These are phyloP conservation scores for Bombus confusus DNA, from an alignment of 1,140 invertebrate species.

Conservation along the genomic window DNA sequence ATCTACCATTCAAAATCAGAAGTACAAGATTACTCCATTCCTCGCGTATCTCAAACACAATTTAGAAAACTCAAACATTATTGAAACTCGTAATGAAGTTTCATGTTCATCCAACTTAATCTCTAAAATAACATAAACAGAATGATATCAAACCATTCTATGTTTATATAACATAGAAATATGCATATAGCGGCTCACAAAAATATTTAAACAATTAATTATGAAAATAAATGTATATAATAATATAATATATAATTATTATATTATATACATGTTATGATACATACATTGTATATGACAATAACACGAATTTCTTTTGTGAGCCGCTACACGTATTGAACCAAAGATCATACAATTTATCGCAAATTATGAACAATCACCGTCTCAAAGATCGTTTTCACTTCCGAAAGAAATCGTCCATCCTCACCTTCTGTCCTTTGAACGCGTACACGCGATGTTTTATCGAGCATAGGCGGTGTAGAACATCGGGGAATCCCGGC, in stretches of 20 bases:
- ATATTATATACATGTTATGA: too few relatives aligned
- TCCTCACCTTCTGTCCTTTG: not conserved
- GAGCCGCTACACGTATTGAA: too few relatives aligned
- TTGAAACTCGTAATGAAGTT: not conserved
- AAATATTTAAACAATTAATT: too few relatives aligned
- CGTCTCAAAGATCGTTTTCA: too few relatives aligned
- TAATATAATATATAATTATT: too few relatives aligned
- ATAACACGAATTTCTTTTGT: too few relatives aligned
- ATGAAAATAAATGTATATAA: too few relatives aligned
- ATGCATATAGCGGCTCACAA: too few relatives aligned
- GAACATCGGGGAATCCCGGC: slow-evolving; percentile 38
- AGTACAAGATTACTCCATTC: not conserved
- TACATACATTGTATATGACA: too few relatives aligned
- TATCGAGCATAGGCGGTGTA: slow-evolving; percentile 4
- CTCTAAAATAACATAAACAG: not conserved
- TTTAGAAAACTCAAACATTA: not conserved
- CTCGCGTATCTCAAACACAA: not conserved
- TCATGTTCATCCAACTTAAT: not conserved
- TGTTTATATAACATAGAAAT: too few relatives aligned
- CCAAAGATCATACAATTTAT: too few relatives aligned
- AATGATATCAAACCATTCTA: too few relatives aligned
- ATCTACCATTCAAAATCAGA: not conserved
- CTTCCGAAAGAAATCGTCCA: not conserved
- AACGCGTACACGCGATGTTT: not conserved
- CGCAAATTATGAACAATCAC: not conserved